A percentile compares a stretch with the other conserved stretches of the same genome.
Evolutionary conservation across 2,888 invertebrate species (phyloP).

Genomic region (Conus canariensis): DNA sequence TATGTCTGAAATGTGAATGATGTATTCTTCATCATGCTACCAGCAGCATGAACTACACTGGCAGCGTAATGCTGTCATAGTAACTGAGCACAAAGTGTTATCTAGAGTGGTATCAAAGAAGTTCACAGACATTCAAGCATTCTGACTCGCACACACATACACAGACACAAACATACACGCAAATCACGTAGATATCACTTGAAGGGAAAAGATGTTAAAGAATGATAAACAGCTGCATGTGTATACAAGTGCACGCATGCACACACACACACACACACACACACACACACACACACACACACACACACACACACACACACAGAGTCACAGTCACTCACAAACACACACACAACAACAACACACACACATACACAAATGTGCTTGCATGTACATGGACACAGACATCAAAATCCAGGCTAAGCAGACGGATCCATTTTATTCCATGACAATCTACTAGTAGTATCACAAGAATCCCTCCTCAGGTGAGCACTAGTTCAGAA

Average conservation of each 20-base stretch:
- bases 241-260: not conserved
- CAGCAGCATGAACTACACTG: too few species aligned
- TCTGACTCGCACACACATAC: not conserved
- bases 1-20: too few species aligned
- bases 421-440: not conserved
- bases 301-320: not conserved
- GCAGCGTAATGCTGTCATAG: too few species aligned
- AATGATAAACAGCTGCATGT: not conserved
- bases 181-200: not conserved
- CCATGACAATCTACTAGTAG: not conserved
- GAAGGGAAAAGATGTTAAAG: too few species aligned
- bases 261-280: not conserved
- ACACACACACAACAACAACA: not conserved
- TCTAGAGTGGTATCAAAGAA: too few species aligned
- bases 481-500: not conserved
- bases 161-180: not conserved
- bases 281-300: slow-evolving; percentile 8
- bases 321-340: not conserved
- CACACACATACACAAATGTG: not conserved
- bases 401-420: too few species aligned
- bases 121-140: not conserved
- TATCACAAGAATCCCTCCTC: not conserved
- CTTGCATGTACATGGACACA: not conserved
- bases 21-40: too few species aligned
- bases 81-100: too few species aligned